A percentile compares a stretch with the other conserved stretches of the same genome.
phyloP scores from a whole-genome alignment of 1,140 invertebrate species.

The Diuraphis noxia region DNA sequence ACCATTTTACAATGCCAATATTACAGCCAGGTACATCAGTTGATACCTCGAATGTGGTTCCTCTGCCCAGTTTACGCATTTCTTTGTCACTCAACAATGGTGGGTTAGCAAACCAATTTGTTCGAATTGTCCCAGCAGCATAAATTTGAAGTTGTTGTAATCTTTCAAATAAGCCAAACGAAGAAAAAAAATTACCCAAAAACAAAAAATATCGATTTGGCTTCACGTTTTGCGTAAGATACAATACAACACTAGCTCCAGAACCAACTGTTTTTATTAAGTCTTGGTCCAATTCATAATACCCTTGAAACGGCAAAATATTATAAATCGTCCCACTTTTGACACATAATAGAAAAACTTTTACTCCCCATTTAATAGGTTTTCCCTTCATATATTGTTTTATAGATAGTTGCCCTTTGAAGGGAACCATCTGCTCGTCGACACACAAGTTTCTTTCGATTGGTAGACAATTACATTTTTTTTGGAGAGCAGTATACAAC shows the following conservation, averaged over 20 bases:
- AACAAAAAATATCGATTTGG: slow-evolving; percentile 56
- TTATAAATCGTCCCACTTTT: slow-evolving; percentile 57
- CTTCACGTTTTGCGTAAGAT: background rate
- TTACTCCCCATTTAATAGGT: slow-evolving; percentile 7
- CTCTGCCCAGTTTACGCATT: slow-evolving; percentile 54
- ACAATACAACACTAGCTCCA: slow-evolving; percentile 20
- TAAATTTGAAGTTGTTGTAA: slow-evolving; percentile 50
- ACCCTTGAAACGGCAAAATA: slow-evolving; percentile 56
- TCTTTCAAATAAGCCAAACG: slow-evolving; percentile 45
- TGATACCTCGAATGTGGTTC: slow-evolving; percentile 17
- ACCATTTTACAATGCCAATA: slow-evolving; percentile 8
- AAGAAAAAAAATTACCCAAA: slow-evolving; percentile 5
- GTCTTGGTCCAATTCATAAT: slow-evolving; percentile 54
- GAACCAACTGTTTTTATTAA: slow-evolving; percentile 49
- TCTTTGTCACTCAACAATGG: slow-evolving; percentile 54
- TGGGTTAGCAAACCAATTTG: slow-evolving; percentile 52
- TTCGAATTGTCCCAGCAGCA: slow-evolving; percentile 53
- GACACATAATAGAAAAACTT: slow-evolving; percentile 57
- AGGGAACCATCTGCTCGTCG: slow-evolving; percentile 59
- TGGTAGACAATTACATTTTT: slow-evolving; percentile 41
- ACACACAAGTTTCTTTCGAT: slow-evolving; percentile 56
- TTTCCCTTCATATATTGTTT: slow-evolving; percentile 52
- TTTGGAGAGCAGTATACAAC: slow-evolving; percentile 50
- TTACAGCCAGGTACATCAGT: background rate
- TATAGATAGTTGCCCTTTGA: slow-evolving; percentile 57